These are phyloP conservation scores for Callosobruchus maculatus DNA, from an alignment of 2,888 invertebrate species.

Conservation along the genomic window DNA sequence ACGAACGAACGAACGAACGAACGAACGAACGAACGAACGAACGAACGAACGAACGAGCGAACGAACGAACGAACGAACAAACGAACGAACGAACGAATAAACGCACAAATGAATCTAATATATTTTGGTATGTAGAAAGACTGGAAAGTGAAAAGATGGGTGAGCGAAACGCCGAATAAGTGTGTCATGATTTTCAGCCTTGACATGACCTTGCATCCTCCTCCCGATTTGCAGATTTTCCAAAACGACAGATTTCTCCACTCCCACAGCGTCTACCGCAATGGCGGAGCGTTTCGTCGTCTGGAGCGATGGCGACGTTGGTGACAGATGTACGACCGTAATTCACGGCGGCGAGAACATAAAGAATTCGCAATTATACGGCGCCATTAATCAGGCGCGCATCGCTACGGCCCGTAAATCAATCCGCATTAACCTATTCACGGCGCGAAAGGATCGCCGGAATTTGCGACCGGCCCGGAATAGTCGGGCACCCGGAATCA, in stretches of 20 bases:
- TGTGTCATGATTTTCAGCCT: no score
- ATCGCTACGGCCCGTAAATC: constrained; percentile 43
- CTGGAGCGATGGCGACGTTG: neutral
- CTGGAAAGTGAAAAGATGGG: no score
- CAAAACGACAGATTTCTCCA: neutral
- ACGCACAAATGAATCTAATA: no score
- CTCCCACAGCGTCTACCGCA: neutral
- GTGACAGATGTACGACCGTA: neutral
- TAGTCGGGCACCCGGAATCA: constrained; percentile 36
- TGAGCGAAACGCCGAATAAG: no score
- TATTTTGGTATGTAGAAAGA: no score
- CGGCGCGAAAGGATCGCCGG: constrained; percentile 41
- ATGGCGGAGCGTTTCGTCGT: neutral
- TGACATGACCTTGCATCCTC: neutral
- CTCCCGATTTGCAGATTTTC: neutral
- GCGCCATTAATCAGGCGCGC: constrained; percentile 45
- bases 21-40: no score
- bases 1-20: no score
- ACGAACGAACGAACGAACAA: no score
- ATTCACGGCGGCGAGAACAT: constrained; percentile 27
- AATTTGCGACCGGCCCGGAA: constrained; percentile 40
- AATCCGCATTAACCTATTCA: constrained; percentile 47
- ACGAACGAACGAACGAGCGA: no score
- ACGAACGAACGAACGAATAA: no score
- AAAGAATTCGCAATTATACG: constrained; percentile 49